phyloP scores from a whole-genome alignment of 1,140 invertebrate species.

The Drosophila sechellia region DNA sequence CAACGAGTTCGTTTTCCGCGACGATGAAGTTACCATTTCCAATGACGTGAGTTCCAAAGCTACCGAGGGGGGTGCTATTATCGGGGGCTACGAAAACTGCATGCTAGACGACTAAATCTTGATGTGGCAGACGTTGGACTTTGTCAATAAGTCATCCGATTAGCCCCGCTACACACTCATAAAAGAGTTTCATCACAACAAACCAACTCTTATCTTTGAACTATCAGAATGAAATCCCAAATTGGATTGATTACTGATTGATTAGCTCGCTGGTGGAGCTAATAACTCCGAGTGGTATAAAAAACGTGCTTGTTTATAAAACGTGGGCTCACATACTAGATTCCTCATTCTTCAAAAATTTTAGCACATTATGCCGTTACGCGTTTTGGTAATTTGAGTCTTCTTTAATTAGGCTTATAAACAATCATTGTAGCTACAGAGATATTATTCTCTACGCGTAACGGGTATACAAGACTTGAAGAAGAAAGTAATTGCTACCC shows the following conservation, averaged over 20 bases:
- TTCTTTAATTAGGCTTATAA: no score
- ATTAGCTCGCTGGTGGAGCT: neutral
- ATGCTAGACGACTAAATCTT: conserved; percentile 43
- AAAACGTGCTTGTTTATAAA: neutral
- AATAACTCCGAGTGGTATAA: neutral
- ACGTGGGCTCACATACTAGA: neutral
- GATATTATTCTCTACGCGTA: no score
- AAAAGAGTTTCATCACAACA: conserved; percentile 13
- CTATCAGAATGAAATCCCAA: neutral
- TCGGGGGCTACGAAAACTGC: conserved; percentile 14
- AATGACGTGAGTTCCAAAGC: conserved; percentile 83
- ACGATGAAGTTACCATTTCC: conserved; percentile 75
- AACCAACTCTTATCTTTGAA: conserved; percentile 12
- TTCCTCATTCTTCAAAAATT: neutral
- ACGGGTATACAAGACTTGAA: no score
- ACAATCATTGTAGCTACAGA: no score
- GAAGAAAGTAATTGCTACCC: no score
- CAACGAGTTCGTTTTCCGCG: conserved; percentile 72
- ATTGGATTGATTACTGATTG: neutral
- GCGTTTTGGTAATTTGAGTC: no score
- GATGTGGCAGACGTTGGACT: conserved; percentile 53
- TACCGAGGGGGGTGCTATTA: conserved; percentile 25
- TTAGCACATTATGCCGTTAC: no score
- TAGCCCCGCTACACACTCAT: conserved; percentile 14
- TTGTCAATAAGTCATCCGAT: conserved; percentile 72